Base-by-base conservation (phyloP, 2,113 vertebrate genomes). In the Elanus axillaris region DNA sequence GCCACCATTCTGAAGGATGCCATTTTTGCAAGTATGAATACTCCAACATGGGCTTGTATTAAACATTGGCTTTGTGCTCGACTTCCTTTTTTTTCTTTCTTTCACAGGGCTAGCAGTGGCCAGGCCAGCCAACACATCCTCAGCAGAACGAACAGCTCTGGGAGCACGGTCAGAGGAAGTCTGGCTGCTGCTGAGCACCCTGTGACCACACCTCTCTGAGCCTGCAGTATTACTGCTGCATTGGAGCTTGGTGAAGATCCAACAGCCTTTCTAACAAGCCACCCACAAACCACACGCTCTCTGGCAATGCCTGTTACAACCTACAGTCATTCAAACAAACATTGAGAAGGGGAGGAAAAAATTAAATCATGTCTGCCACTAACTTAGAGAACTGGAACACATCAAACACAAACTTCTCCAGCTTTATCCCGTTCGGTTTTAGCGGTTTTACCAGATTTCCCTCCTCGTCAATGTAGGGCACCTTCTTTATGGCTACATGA, bases 351-450 rank as follows among this genome's bases (percentile, higher is more conserved):
- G 36, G 27, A 63, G 25, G 31, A 62, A 29, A 74, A 91, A 86
- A 83, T 53, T 84, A 94, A 94, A 94, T 31, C 1, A 38, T 6
- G 34, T 85, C 90, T 68, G 18, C 64, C 94, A 98, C 98, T 98
- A 87, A 99, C 99, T 98, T 99, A 77, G 99, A 98, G 92, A 99
- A 99, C 67, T 97, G 98, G 96, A 99, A 99, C 92, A 99, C 99
- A 27, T 99, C 99, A 96, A 99, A 99, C 86, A 99, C 99, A 97
- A 99, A 99, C 96, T 99, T 99, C 98, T 99, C 99, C 99, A 99
- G 98, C 98, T 99, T 99, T 80, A 99, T 99, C 74, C 98, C 99
- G 0, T 99, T 99, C 1, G 99, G 98, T 93, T 98, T 97, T 73
- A 94, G 97, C 0, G 99, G 99, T 93, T 98, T 99, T 74, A 99